Base-by-base conservation (phyloP, 1,140 invertebrate genomes). In the Zaprionus taronus region DNA sequence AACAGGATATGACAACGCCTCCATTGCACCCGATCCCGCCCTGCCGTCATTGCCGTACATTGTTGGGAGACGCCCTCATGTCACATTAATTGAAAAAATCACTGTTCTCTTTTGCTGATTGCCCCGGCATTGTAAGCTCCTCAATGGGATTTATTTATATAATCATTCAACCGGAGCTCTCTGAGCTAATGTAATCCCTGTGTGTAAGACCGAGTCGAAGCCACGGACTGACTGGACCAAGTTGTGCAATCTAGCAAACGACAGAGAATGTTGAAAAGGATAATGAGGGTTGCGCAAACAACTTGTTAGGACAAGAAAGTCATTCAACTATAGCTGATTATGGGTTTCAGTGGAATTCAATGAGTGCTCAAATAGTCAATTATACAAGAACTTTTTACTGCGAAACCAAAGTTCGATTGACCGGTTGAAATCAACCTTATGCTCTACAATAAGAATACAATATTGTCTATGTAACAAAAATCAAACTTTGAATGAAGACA, bases 81-180 rank as follows among this genome's bases (percentile, higher is more conserved):
- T 74, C 53, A 41, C 41, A 17, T 73, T 66, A 74, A 80, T 72
- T 83, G 70, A 75, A 83, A 41, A 80, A 72, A 85, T 79, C 79
- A 68, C 68, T 24, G 14, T 47, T 41, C 55, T 47, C 11, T 44
- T 34, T 34, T 49, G 20, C 38, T 72, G 70, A 72, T 64, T 60
- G 66, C 56, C 72, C 55, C 69, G 15, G 44, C 64, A 47, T 60
- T 51, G 69, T 56, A 44, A 41, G 47, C 38, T 44, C 49, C 34
- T 68, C 44, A 65, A 53, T 77, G 47, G 66, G 49, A 63, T 74
- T 77, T 83, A 83, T 87, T 87, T 87, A 77, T 81, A 83, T 80
- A 87, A 82, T 49, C 71, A 73, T 62, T 44, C 11, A 51, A 51
- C 5, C 38, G 20, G 6, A n/a, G n/a, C 34, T 26, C 1, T 36